Percentiles rank a stretch among this genome's conserved stretches.
These are phyloP conservation scores for roundworm (Caenorhabditis elegans) DNA, from an alignment of 1,140 invertebrate genomes.

Conservation along the genomic window DNA sequence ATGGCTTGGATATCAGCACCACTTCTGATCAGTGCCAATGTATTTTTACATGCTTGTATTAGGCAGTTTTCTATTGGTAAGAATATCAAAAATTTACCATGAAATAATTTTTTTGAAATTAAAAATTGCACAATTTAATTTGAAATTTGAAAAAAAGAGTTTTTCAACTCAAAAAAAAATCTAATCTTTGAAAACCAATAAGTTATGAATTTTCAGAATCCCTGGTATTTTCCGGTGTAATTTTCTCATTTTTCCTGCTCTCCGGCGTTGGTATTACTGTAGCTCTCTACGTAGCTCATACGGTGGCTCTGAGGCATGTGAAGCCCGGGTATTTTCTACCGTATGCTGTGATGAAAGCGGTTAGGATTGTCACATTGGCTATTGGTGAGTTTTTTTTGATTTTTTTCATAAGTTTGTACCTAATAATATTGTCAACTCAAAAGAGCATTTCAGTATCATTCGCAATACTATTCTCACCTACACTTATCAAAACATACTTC, in stretches of 20 bases:
- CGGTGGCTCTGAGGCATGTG: neutral
- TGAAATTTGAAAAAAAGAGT: no score
- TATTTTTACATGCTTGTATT: constrained; percentile 27
- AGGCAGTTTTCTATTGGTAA: constrained; percentile 27
- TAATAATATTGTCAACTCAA: no score
- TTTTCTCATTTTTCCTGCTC: constrained; percentile 19
- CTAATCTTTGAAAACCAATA: no score
- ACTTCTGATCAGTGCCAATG: constrained; percentile 31
- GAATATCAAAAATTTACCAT: neutral
- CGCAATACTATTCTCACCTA: neutral
- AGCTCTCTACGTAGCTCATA: neutral
- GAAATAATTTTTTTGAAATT: no score
- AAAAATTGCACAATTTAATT: no score
- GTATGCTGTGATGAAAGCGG: constrained; percentile 6
- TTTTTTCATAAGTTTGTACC: no score
- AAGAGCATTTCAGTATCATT: constrained; percentile 39
- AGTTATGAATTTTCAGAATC: neutral
- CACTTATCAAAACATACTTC: constrained; percentile 36
- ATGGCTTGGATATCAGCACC: constrained; percentile 32
- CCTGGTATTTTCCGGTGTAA: neutral
- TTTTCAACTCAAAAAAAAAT: no score
- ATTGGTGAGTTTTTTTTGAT: constrained; percentile 16
- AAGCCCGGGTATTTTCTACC: constrained; percentile 16
- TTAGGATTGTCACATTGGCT: constrained; percentile 12
- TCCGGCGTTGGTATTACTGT: neutral